A percentile compares a stretch with the other conserved stretches of the same genome.
phyloP scores from a whole-genome alignment of 2,888 invertebrate species.

The Diabrotica balteata region DNA sequence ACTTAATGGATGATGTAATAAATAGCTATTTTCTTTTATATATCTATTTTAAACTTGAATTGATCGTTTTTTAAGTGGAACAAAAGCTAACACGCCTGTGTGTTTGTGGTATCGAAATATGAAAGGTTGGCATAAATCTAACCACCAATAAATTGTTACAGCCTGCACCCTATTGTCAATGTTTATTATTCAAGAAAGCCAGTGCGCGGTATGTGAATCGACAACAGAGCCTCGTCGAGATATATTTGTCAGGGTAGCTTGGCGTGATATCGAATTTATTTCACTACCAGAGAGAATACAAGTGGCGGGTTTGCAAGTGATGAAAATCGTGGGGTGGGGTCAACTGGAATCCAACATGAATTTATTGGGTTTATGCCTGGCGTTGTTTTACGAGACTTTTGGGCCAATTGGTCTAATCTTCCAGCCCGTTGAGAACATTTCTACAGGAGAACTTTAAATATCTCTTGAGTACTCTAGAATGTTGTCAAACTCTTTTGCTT shows the following conservation, averaged over 20 bases:
- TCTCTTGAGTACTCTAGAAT: no score
- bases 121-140: no score
- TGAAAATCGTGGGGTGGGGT: conserved; percentile 23
- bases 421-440: neutral
- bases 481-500: no score
- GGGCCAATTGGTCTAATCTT: conserved; percentile 22
- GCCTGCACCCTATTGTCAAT: conserved; percentile 1
- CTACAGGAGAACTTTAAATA: neutral
- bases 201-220: conserved; percentile 20
- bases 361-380: conserved; percentile 23
- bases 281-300: conserved; percentile 20
- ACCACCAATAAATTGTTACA: no score
- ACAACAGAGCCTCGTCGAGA: conserved; percentile 23
- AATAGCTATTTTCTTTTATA: no score
- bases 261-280: conserved; percentile 36
- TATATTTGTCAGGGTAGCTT: conserved; percentile 36
- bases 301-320: conserved; percentile 25
- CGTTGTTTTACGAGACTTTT: conserved; percentile 17
- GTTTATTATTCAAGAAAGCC: conserved; percentile 1
- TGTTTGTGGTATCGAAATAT: no score
- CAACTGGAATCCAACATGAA: conserved; percentile 20
- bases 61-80: no score
- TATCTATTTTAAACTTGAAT: no score
- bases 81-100: no score
- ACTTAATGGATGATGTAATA: no score